phyloP scores from a whole-genome alignment of 1,140 invertebrate species.

The Muscidifurax raptorellus region DNA sequence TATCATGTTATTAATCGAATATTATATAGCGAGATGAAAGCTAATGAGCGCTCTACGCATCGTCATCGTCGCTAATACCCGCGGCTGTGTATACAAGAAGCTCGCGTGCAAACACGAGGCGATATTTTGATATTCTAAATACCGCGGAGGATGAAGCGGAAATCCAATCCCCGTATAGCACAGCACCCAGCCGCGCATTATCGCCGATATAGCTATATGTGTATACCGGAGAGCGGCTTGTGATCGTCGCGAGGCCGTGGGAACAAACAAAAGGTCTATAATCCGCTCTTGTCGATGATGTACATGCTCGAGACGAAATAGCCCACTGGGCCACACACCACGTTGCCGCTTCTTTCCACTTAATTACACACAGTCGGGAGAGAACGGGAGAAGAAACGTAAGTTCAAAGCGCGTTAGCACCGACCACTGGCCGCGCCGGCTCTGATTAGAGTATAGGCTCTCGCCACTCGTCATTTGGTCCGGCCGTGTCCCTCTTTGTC shows the following conservation, averaged over 20 bases:
- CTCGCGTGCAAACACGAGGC: constrained; percentile 8
- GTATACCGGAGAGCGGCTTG: neutral
- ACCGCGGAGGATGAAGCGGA: neutral
- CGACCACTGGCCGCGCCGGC: neutral
- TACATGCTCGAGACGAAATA: too few species aligned
- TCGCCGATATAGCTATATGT: too few species aligned
- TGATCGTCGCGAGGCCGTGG: neutral
- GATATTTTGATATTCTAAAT: neutral
- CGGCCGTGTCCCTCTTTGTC: constrained; percentile 54
- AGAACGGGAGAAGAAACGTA: neutral
- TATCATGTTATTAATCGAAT: too few species aligned
- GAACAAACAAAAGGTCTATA: neutral
- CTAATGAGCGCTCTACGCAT: neutral
- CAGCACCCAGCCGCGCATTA: neutral
- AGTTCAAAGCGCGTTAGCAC: too few species aligned
- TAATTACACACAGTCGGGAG: too few species aligned
- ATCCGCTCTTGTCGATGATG: neutral
- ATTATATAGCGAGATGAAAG: neutral
- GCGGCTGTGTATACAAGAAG: neutral
- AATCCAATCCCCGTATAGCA: neutral
- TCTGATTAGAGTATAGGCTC: constrained; percentile 61
- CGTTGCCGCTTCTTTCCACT: too few species aligned
- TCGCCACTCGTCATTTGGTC: constrained; percentile 61
- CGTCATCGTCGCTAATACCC: too few species aligned
- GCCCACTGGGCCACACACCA: too few species aligned